Conservation (phyloP, 2,797 vertebrate genomes). For the Salmo trutta region DNA sequence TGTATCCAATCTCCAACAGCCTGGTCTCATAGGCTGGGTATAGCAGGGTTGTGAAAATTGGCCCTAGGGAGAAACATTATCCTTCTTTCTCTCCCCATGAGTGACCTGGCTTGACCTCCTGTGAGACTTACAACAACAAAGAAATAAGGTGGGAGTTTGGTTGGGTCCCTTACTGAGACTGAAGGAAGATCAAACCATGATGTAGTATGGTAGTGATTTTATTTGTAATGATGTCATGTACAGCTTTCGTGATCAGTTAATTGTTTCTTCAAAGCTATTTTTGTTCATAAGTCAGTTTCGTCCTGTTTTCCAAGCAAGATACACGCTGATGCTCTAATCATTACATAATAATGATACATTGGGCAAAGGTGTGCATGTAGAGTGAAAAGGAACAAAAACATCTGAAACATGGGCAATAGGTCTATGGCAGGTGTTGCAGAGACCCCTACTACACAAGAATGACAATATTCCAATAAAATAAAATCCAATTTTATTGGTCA, state of each 20-base stretch:
- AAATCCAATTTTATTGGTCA: too few species aligned
- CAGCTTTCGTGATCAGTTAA: conserved; percentile 31
- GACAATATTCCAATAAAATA: too few species aligned
- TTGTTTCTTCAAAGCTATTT: conserved; percentile 15
- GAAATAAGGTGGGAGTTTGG: conserved; percentile 15
- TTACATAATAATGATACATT: neutral
- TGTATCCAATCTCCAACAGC: conserved; percentile 27
- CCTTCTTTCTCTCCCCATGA: conserved; percentile 14
- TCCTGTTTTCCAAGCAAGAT: conserved; percentile 14
- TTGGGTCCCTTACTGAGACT: neutral
- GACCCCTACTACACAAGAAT: too few species aligned
- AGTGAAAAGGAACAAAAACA: too few species aligned
- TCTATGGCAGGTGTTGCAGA: too few species aligned
- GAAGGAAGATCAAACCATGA: conserved; percentile 4
- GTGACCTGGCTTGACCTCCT: conserved; percentile 52
- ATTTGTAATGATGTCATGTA: conserved; percentile 10
- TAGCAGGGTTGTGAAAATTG: conserved; percentile 39
- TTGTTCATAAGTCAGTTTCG: conserved; percentile 23
- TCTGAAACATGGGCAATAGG: too few species aligned
- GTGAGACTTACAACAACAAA: conserved; percentile 53
- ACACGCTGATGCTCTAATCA: neutral
- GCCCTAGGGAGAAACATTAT: conserved; percentile 38
- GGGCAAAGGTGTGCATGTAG: too few species aligned
- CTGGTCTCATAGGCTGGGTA: conserved; percentile 27
- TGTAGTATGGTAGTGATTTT: conserved; percentile 5